Percentiles rank a stretch among this genome's conserved stretches.
Evolutionary conservation across 2,888 invertebrate species (phyloP).

Genomic region (Leucophenga montana): DNA sequence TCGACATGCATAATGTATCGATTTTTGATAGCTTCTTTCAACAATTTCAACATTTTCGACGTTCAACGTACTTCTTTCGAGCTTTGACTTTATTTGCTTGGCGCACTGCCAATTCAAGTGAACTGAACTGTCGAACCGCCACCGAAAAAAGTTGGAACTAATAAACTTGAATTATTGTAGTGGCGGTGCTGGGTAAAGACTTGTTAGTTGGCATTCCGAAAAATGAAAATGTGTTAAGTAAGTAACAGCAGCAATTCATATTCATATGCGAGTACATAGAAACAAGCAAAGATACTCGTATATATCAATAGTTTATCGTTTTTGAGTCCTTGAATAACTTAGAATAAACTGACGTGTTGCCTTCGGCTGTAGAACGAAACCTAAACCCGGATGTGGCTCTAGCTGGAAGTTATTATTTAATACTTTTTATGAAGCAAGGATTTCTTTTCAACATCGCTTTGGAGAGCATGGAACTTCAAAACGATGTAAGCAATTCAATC

Average conservation of each 20-base stretch:
- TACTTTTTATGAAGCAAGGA: neutral
- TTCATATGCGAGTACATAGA: slow-evolving; percentile 14
- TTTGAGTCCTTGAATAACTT: slow-evolving; percentile 60
- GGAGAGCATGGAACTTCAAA: too few species aligned
- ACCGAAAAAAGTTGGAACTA: slow-evolving; percentile 37
- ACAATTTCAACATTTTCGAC: slow-evolving; percentile 39
- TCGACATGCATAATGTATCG: slow-evolving; percentile 17
- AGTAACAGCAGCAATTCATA: slow-evolving; percentile 20
- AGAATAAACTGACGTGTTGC: slow-evolving; percentile 61
- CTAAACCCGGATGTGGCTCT: neutral
- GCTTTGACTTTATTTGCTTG: slow-evolving; percentile 30
- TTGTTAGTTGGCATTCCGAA: slow-evolving; percentile 34
- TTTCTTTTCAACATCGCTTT: too few species aligned
- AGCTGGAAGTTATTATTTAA: neutral
- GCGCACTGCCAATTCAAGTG: slow-evolving; percentile 25
- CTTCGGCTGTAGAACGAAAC: neutral
- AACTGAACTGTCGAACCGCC: neutral
- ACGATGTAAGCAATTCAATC: too few species aligned
- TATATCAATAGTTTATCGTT: slow-evolving; percentile 42
- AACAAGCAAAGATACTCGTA: too few species aligned
- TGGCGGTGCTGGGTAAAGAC: neutral
- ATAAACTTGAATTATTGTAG: slow-evolving; percentile 47
- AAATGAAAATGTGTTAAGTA: slow-evolving; percentile 36
- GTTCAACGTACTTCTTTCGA: slow-evolving; percentile 37
- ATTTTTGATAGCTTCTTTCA: slow-evolving; percentile 17